phyloP scores from a whole-genome alignment of 2,113 vertebrate genomes.

The Eurystomus gularis region DNA sequence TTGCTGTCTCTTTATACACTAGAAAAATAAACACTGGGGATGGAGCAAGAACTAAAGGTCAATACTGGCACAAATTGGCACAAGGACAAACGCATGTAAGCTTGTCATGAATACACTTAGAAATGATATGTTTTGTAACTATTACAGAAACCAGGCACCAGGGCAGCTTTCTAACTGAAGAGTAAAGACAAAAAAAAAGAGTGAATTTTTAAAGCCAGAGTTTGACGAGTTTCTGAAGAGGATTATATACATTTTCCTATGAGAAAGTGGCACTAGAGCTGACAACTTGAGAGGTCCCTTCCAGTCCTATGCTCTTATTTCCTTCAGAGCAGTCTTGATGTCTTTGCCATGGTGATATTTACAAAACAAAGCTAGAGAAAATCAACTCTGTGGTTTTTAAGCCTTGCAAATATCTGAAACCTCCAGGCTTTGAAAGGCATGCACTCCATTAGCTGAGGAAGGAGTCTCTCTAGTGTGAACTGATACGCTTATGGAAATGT shows the following conservation, averaged over 20 bases:
- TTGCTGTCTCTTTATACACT: neutral
- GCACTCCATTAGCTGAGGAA: slow-evolving; percentile 2
- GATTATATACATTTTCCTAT: neutral
- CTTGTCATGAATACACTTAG: neutral
- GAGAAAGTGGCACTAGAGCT: neutral
- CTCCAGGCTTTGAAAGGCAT: neutral
- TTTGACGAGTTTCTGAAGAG: neutral
- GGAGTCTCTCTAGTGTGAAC: neutral
- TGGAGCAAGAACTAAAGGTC: slow-evolving; percentile 4
- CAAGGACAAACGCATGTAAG: neutral
- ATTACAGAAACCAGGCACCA: neutral
- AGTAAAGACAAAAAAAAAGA: neutral
- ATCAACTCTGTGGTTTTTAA: neutral
- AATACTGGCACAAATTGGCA: neutral
- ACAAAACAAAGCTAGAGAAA: slow-evolving; percentile 51
- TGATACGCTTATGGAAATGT: neutral
- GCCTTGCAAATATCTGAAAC: slow-evolving; percentile 25
- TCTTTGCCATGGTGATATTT: slow-evolving; percentile 33
- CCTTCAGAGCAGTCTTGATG: neutral
- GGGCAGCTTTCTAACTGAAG: neutral
- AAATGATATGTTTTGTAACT: neutral
- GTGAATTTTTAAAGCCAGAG: neutral
- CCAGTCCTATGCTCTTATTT: neutral
- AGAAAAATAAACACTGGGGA: slow-evolving; percentile 24
- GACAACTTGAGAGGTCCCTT: neutral